Base-by-base conservation (phyloP, 1,140 invertebrate species). In the Lamellibrachia luymesi region DNA sequence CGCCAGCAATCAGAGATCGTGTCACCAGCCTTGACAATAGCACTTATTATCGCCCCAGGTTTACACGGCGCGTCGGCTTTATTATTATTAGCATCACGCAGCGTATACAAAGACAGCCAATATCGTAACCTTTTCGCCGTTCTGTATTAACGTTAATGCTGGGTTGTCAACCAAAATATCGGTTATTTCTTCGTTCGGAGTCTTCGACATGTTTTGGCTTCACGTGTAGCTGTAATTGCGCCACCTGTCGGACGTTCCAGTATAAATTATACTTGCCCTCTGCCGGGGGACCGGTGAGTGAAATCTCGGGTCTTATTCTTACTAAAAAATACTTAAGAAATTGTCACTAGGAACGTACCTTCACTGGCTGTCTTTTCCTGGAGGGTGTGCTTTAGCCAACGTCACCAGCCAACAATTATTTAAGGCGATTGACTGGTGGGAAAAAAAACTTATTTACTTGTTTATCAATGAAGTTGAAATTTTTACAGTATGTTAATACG, bases 111-210 rank as follows among this genome's bases (percentile, higher is more conserved):
- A 92, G 89, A 80, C 49, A 49, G 51, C 25, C 22, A 91, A 92
- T 91, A 4, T 91, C 91, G 10, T n/a, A 8, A 92, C 92, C 92
- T 92, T 92, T 92, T 92, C 51, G 51, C 92, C 92, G 50, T 92
- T 50, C 51, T 92, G 51, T 49, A 92, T 92, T 8, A 92, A 10
- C 4, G 5, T 25, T 64, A 92, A 92, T 10, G 92, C 64, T 10
- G 64, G 64, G 64, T 80, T 80, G 64, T 80, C 64, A 17, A 22
- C 64, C 64, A 80, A 80, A 80, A 80, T 80, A 80, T 80, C 64
- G 25, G 64, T 22, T 80, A 80, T 80, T 80, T 80, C 64, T 80
- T 80, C 64, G 13, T 80, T 80, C 5, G 2, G 64, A 80, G 4
- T 80, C 25, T 80, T 8, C 64, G 64, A 80, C 64, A 80, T 80